These are phyloP conservation scores for Limnephilus marmoratus DNA, from an alignment of 2,888 invertebrate genomes.

Conservation along the genomic window DNA sequence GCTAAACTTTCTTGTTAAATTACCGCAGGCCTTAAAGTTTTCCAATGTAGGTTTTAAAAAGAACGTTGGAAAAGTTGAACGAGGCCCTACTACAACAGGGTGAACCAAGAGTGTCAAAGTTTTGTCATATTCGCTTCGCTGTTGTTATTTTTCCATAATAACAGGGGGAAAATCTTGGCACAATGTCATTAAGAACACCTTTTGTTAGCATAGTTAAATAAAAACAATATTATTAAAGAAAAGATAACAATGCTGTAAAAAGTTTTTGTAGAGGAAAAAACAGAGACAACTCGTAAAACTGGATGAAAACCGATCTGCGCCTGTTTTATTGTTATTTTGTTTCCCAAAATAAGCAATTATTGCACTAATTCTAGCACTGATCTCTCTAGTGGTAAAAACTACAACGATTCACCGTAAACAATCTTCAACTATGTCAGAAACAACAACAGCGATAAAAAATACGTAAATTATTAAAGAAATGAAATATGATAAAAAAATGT, in stretches of 20 bases:
- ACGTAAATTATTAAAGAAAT: no score
- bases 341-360: no score
- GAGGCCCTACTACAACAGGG: background rate
- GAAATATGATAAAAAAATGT: no score
- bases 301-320: no score
- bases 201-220: background rate
- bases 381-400: no score
- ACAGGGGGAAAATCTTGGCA: background rate
- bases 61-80: background rate
- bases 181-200: background rate
- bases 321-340: no score
- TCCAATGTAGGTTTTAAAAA: background rate
- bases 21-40: background rate
- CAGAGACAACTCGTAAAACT: no score
- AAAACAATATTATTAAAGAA: background rate
- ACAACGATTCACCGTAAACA: no score
- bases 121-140: background rate
- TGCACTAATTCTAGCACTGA: no score
- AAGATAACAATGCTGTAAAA: background rate
- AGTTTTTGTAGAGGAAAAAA: background rate
- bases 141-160: background rate
- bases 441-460: no score
- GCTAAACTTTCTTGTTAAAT: background rate
- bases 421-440: no score
- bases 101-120: conserved; percentile 2